Evolutionary conservation across 2,113 vertebrate genomes (phyloP), one percentile per base, ranked within the genome.

Genomic region (Cathartes aura): DNA sequence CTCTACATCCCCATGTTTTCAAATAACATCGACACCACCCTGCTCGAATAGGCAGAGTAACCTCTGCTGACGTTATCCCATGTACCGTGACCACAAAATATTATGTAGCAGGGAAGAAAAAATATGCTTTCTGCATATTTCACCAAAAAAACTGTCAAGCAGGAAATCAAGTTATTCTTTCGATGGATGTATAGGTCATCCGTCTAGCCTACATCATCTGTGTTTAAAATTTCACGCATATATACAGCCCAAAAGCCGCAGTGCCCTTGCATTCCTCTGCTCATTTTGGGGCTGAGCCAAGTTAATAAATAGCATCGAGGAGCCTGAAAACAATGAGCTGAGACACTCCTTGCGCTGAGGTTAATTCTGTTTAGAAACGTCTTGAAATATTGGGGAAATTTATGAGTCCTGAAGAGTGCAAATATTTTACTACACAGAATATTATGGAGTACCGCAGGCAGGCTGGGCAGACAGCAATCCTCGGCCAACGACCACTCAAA

Each of bases 371-470:
- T 84, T 60, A 45, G 53, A 55, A 67, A 67, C 1, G 5, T 5
- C 85, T 19, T 42, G 72, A 53, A 67, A 73, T 48, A 55, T 4
- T 7, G 72, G 45, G 45, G 45, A n/a, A 29, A 88, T 76, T 58
- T 38, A 70, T 15, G 71, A 78, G 58, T 36, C 29, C 58, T 7
- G 7, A n/a, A 6, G 38, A 71, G 34, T 3, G 24, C 43, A 45
- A 59, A n/a, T 21, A 53, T 47, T 70, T 52, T 20, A 19, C 66
- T 17, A 9, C 6, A 5, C 17, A 6, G 64, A 47, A 5, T 2
- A 27, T 2, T 7, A 36, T 0, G 11, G 58, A n/a, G 26, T 5
- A 15, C 6, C 2, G 5, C 23, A 6, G 72, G 79, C 85, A 32
- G 79, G 80, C 23, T 19, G 43, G 50, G 50, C 62, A 63, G 58